Evolutionary conservation across 2,888 invertebrate species (phyloP).

Genomic region (Phrixothrix hirtus): DNA sequence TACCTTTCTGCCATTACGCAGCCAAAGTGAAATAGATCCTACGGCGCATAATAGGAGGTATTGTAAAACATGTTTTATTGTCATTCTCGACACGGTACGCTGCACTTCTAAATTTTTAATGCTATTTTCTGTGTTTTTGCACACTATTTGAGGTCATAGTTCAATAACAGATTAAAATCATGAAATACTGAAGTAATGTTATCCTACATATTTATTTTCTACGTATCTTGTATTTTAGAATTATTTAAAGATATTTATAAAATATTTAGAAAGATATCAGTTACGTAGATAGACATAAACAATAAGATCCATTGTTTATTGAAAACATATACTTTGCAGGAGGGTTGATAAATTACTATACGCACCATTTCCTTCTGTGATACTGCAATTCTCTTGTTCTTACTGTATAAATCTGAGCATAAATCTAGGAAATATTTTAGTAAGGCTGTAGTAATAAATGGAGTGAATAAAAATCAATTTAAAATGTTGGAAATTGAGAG

Average conservation of each 20-base stretch:
- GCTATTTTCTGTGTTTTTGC: neutral
- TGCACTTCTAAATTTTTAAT: neutral
- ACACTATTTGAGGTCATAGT: neutral
- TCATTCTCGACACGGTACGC: neutral
- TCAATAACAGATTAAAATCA: neutral
- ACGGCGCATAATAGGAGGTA: slow-evolving; percentile 16
- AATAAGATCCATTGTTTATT: neutral
- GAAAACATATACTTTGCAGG: neutral
- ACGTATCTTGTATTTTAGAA: too few relatives aligned
- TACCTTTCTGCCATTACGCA: slow-evolving; percentile 25
- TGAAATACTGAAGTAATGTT: too few relatives aligned
- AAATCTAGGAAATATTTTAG: neutral
- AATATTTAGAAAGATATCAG: too few relatives aligned
- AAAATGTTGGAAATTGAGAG: too few relatives aligned
- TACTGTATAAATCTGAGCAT: neutral
- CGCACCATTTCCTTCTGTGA: neutral
- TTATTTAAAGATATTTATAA: too few relatives aligned
- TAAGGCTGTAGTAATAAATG: neutral
- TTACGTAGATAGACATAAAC: neutral
- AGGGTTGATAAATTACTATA: neutral
- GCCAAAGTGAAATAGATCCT: slow-evolving; percentile 28
- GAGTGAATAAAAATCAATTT: neutral
- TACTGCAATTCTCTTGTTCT: neutral
- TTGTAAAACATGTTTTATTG: slow-evolving; percentile 3
- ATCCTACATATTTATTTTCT: slow-evolving; percentile 3